phyloP scores from a whole-genome alignment of 2,113 vertebrate species.

The Psettodes erumei region DNA sequence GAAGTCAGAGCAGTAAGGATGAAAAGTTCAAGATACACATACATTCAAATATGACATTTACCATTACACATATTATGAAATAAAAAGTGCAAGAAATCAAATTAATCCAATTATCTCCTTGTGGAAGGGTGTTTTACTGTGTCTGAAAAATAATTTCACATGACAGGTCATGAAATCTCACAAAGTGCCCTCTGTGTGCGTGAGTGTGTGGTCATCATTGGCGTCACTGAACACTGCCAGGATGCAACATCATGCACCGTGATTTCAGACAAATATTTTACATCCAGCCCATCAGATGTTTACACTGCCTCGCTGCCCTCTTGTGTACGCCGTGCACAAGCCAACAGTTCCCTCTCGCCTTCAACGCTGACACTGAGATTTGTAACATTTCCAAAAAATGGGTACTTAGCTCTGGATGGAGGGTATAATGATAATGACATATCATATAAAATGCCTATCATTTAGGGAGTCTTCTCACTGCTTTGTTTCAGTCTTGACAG shows the following conservation, averaged over 20 bases:
- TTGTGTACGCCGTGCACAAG: slow-evolving; percentile 28
- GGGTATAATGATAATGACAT: slow-evolving; percentile 69
- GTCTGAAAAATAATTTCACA: neutral
- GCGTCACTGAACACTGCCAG: slow-evolving; percentile 17
- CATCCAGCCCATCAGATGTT: slow-evolving; percentile 46
- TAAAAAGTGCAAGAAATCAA: neutral
- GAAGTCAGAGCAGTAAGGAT: no score
- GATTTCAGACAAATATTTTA: slow-evolving; percentile 44
- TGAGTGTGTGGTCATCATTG: slow-evolving; percentile 15
- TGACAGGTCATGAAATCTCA: neutral
- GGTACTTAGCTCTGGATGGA: slow-evolving; percentile 53
- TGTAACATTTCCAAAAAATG: slow-evolving; percentile 69
- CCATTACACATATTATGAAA: neutral
- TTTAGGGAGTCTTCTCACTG: slow-evolving; percentile 51
- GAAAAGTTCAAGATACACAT: no score
- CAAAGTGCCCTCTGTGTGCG: neutral
- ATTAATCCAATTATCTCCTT: neutral
- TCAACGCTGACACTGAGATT: slow-evolving; percentile 54
- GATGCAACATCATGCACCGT: slow-evolving; percentile 30
- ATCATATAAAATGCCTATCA: slow-evolving; percentile 67
- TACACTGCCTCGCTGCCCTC: slow-evolving; percentile 19
- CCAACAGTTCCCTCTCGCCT: slow-evolving; percentile 48
- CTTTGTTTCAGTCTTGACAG: slow-evolving; percentile 60
- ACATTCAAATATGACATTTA: no score
- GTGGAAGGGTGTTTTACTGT: neutral